Conservation (phyloP, 2,888 invertebrate species). For the Bhutanitis thaidina region DNA sequence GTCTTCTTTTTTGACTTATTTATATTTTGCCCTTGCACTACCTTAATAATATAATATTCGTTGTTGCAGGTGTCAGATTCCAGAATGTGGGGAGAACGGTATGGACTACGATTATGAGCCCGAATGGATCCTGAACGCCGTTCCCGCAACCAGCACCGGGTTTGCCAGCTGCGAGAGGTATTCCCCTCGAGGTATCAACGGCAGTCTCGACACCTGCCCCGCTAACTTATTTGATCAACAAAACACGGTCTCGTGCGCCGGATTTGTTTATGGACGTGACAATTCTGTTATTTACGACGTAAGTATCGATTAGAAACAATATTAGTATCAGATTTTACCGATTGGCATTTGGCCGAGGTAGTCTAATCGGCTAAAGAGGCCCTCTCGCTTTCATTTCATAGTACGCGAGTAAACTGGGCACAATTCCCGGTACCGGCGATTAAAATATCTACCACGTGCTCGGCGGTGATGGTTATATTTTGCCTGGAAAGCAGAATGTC, state of each 20-base stretch:
- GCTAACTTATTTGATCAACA: constrained; percentile 39
- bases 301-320: constrained; percentile 27
- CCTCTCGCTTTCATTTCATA: too few relatives aligned
- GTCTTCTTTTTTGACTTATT: too few relatives aligned
- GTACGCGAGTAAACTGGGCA: too few relatives aligned
- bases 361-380: too few relatives aligned
- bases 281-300: constrained; percentile 66
- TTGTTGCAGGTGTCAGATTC: constrained; percentile 63
- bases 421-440: too few relatives aligned
- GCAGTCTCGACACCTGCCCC: constrained; percentile 45
- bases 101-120: constrained; percentile 47
- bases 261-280: constrained; percentile 50
- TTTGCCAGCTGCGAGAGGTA: constrained; percentile 70
- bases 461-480: too few relatives aligned
- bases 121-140: constrained; percentile 65
- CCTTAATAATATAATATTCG: too few relatives aligned
- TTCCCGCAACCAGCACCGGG: constrained; percentile 48
- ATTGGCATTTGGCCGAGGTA: too few relatives aligned
- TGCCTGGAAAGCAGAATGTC: too few relatives aligned
- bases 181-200: constrained; percentile 36
- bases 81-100: constrained; percentile 67
- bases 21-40: too few relatives aligned
- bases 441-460: too few relatives aligned
- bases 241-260: constrained; percentile 37
- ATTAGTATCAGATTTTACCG: too few relatives aligned